A percentile compares a stretch with the other conserved stretches of the same genome.
Conservation (phyloP, 2,113 vertebrate genomes). For the Melospiza georgiana region DNA sequence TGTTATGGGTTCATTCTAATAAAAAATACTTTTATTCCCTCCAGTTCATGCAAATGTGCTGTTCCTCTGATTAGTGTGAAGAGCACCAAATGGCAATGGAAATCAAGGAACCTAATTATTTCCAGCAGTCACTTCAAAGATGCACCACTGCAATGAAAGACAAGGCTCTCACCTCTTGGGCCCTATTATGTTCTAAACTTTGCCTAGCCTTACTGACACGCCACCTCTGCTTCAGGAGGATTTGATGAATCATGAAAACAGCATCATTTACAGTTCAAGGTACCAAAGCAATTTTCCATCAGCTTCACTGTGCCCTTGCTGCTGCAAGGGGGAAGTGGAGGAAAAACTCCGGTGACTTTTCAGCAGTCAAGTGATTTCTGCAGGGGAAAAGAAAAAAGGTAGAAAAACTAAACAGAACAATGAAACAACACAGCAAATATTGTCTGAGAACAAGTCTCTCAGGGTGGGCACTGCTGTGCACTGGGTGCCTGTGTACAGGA, state of each 20-base stretch:
- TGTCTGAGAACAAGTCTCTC: neutral
- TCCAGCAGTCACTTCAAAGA: slow-evolving; percentile 58
- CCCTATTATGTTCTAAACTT: slow-evolving; percentile 65
- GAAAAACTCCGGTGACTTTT: neutral
- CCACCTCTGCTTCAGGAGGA: slow-evolving; percentile 39
- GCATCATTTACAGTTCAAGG: slow-evolving; percentile 70
- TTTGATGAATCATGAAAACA: slow-evolving; percentile 69
- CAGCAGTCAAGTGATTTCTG: neutral
- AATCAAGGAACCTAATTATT: slow-evolving; percentile 70
- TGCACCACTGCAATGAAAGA: slow-evolving; percentile 58
- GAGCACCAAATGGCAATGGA: slow-evolving; percentile 58
- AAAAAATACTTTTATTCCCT: slow-evolving; percentile 38
- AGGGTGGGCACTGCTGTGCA: accelerated
- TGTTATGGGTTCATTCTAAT: neutral
- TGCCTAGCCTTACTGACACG: slow-evolving; percentile 50
- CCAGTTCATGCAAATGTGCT: slow-evolving; percentile 36
- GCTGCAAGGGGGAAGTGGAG: neutral
- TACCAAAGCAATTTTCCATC: slow-evolving; percentile 61
- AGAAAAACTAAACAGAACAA: neutral
- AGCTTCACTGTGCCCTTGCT: slow-evolving; percentile 22
- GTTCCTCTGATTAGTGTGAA: slow-evolving; percentile 57
- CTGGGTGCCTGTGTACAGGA: accelerated
- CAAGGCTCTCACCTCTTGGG: slow-evolving; percentile 60
- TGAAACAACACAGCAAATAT: neutral
- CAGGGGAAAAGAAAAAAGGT: neutral